These are phyloP conservation scores for Entomobrya proxima DNA, from an alignment of 2,888 invertebrate genomes.

Conservation along the genomic window DNA sequence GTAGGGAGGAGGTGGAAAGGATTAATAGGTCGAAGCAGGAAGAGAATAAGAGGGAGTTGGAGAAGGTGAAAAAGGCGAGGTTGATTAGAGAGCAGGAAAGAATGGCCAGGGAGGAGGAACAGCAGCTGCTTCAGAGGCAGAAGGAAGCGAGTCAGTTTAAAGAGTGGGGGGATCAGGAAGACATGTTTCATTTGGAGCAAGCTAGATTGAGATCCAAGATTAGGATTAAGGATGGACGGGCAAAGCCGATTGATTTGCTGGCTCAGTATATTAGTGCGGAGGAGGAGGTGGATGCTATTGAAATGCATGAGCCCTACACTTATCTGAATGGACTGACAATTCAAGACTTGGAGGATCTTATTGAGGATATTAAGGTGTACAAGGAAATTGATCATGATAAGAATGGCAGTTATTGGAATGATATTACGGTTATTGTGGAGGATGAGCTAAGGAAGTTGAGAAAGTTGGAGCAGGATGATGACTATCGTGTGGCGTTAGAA, in stretches of 20 bases:
- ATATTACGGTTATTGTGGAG: conserved; percentile 95
- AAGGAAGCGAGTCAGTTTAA: conserved; percentile 93
- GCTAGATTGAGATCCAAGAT: conserved; percentile 95
- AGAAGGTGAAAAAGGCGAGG: conserved; percentile 94
- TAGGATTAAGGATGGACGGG: conserved; percentile 96
- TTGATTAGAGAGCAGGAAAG: conserved; percentile 92
- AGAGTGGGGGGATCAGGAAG: conserved; percentile 97
- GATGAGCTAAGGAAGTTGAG: conserved; percentile 93
- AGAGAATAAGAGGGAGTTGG: conserved; percentile 93
- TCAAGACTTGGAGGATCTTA: conserved; percentile 94
- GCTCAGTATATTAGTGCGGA: conserved; percentile 97
- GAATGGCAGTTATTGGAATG: conserved; percentile 95
- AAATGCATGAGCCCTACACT: conserved; percentile 98
- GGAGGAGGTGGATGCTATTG: conserved; percentile 92
- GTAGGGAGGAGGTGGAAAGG: conserved; percentile 87
- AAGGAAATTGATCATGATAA: conserved; percentile 92
- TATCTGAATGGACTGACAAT: conserved; percentile 93
- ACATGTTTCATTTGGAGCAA: conserved; percentile 98
- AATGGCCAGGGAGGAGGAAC: conserved; percentile 88
- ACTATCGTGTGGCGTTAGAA: conserved; percentile 81
- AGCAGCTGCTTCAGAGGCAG: conserved; percentile 89
- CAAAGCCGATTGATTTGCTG: conserved; percentile 97
- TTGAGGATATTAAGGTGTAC: conserved; percentile 97
- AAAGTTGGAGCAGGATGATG: conserved; percentile 83
- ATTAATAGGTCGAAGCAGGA: conserved; percentile 91